phyloP scores from a whole-genome alignment of 2,888 invertebrate genomes.

The Limnephilus auricula region DNA sequence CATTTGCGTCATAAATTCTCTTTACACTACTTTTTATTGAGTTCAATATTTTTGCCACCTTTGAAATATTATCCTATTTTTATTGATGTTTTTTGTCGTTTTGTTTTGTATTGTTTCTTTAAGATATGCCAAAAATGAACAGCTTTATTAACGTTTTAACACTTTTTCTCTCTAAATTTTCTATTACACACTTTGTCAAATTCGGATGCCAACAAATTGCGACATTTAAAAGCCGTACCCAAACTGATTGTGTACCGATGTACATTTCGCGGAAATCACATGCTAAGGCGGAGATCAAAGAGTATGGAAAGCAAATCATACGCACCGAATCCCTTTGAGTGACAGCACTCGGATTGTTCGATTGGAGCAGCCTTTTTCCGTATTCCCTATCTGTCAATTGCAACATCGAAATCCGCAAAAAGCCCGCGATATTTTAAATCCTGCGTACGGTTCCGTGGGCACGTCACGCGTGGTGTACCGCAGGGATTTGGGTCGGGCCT shows the following conservation, averaged over 20 bases:
- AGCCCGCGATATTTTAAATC: not conserved
- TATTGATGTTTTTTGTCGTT: no score
- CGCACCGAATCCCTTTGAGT: constrained; percentile 7
- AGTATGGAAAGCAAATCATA: not conserved
- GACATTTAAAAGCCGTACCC: not conserved
- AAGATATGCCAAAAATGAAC: no score
- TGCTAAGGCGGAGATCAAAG: not conserved
- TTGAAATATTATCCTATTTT: not conserved
- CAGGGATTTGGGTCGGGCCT: constrained; percentile 2
- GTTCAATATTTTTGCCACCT: not conserved
- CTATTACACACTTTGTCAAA: not conserved
- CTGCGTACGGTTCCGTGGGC: not conserved
- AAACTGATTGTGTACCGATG: not conserved
- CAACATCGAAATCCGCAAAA: constrained; percentile 1
- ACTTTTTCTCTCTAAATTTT: not conserved
- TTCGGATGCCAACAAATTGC: not conserved
- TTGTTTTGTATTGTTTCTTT: not conserved
- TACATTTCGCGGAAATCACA: constrained; percentile 2
- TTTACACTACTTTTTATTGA: no score
- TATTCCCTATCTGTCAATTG: constrained; percentile 15
- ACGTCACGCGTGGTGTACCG: not conserved
- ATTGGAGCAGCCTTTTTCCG: constrained; percentile 2
- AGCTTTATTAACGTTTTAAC: no score
- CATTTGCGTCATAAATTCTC: no score
- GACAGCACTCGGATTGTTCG: constrained; percentile 24